Evolutionary conservation across 1,140 invertebrate genomes (phyloP), one percentile per base, ranked within the genome.

Genomic region (Globodera ellingtonae): DNA sequence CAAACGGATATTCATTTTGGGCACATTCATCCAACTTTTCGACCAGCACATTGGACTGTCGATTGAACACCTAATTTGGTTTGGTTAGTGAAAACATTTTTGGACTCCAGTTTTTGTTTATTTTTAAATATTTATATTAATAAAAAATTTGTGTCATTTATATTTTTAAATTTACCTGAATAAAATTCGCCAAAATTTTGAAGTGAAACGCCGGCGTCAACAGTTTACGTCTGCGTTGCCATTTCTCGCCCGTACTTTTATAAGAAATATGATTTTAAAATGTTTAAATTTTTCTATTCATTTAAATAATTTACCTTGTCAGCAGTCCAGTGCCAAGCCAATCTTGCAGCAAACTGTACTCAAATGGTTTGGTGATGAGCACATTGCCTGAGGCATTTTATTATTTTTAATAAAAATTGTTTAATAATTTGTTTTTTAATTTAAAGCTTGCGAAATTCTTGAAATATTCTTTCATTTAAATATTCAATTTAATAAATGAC

Each of bases 141-240:
- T 35, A 35, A 35, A 35, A 35, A 35, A 35, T 2, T 35, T 35
- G 0, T 35, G 35, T 35, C 35, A 2, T 35, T 35, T 35, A 35
- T 24, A 35, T 35, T 35, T 35, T 35, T n/a, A n/a, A n/a, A n/a
- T 62, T 62, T n/a, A 62, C 56, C 35, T 93, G 92, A 13, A 95
- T 88, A 86, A 95, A 96, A 82, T 94, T 92, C 80, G 95, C 93
- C 67, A 97, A 90, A 72, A 97, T 94, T 78, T 93, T 92, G 86
- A 95, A 95, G 90, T 96, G 95, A 89, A 97, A 96, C 0, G 94
- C 93, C 44, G 95, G 95, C 3, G 95, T 96, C 13, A 97, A 93
- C 88, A 97, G 92, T 90, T 95, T 95, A 74, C 95, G 91, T 18
- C 94, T 90, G 0, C 88, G 84, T 73, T 92, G 92, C 94, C 95